Percentiles rank a stretch among this genome's conserved stretches.
Conservation (phyloP, 2,113 vertebrate genomes). For the Prunella himalayana region DNA sequence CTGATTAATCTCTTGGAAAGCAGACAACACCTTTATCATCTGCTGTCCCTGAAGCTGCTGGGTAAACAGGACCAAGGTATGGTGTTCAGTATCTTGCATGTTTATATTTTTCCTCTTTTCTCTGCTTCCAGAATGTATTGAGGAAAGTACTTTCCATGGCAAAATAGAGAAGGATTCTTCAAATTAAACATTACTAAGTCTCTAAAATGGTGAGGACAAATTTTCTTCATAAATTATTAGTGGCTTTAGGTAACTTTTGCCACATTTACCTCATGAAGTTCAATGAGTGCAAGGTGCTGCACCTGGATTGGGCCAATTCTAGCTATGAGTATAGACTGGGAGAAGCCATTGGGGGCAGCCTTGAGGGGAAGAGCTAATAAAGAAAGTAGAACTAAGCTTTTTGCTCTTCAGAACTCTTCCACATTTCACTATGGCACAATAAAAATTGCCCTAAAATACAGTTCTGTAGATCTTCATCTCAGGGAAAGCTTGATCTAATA, state of each 20-base stretch:
- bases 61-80: neutral
- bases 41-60: neutral
- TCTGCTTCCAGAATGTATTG: neutral
- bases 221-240: neutral
- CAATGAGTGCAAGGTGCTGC: neutral
- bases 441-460: neutral
- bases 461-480: neutral
- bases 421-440: neutral
- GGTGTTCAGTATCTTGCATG: neutral
- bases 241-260: neutral
- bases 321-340: neutral
- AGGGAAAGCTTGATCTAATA: neutral
- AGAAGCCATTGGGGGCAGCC: neutral
- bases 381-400: neutral
- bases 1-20: neutral
- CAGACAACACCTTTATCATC: neutral
- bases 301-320: neutral
- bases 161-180: neutral
- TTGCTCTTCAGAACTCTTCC: neutral
- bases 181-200: neutral
- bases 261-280: neutral
- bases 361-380: neutral
- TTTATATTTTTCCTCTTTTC: neutral
- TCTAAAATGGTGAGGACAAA: neutral
- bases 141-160: neutral